Evolutionary conservation across 1,140 invertebrate species (phyloP).

Genomic region (Drepana arcuata): DNA sequence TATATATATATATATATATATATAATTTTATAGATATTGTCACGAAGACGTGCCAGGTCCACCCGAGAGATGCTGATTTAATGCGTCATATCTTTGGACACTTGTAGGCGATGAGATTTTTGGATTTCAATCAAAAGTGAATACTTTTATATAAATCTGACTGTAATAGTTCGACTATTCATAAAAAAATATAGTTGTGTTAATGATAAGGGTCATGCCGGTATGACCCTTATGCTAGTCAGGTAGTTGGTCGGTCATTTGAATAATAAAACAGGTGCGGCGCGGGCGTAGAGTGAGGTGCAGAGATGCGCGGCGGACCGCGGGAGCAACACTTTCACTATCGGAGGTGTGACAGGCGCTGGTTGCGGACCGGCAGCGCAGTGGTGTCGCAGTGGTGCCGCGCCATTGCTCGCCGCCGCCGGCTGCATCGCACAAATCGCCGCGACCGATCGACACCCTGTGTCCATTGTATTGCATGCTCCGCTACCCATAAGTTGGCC

Average conservation of each 20-base stretch:
- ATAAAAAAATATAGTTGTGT: too few species aligned
- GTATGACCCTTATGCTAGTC: too few species aligned
- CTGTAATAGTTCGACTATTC: too few species aligned
- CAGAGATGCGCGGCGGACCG: constrained; percentile 29
- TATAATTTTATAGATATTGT: too few species aligned
- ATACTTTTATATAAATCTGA: too few species aligned
- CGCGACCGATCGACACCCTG: constrained; percentile 31
- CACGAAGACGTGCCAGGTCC: too few species aligned
- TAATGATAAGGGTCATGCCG: too few species aligned
- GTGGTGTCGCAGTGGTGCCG: constrained; percentile 45
- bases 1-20: too few species aligned
- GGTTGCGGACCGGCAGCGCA: constrained; percentile 18
- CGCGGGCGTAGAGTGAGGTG: constrained; percentile 22
- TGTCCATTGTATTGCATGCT: constrained; percentile 39
- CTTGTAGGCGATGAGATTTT: too few species aligned
- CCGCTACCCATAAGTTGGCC: constrained; percentile 30
- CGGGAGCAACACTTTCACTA: constrained; percentile 61
- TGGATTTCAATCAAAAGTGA: too few species aligned
- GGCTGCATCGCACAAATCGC: constrained; percentile 35
- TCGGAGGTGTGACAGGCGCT: constrained; percentile 45
- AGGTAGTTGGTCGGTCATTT: constrained; percentile 11
- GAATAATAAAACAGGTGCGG: constrained; percentile 41
- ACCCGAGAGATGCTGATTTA: too few species aligned
- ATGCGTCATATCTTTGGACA: too few species aligned
- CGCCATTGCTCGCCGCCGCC: constrained; percentile 46